phyloP scores from a whole-genome alignment of 2,888 invertebrate species.

The Microctonus aethiopoides region DNA sequence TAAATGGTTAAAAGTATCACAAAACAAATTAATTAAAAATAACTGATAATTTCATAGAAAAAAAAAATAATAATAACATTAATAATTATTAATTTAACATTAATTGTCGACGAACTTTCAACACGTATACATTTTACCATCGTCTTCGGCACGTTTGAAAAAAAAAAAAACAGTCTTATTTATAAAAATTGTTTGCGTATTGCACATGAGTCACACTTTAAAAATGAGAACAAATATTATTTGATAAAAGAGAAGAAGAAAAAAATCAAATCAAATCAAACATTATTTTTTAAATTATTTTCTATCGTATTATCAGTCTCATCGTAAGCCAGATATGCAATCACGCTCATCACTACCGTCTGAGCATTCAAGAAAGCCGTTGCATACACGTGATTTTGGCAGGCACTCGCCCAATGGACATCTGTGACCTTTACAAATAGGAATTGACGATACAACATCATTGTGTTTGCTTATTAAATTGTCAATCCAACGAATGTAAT shows the following conservation, averaged over 20 bases:
- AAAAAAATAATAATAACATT: neutral
- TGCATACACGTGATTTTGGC: conserved; percentile 78
- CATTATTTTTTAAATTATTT: neutral
- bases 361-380: conserved; percentile 82
- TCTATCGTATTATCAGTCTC: conserved; percentile 17
- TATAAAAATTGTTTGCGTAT: neutral
- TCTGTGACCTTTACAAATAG: conserved; percentile 74
- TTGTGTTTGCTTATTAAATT: conserved; percentile 67
- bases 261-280: neutral
- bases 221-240: neutral
- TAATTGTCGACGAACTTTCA: neutral
- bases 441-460: conserved; percentile 48
- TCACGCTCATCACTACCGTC: conserved; percentile 80
- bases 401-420: conserved; percentile 83
- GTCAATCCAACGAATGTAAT: conserved; percentile 80
- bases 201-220: neutral
- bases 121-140: neutral
- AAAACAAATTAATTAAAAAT: neutral
- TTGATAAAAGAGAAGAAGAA: neutral
- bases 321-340: conserved; percentile 62
- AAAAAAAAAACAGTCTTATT: neutral
- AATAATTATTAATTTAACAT: neutral
- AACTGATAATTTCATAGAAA: neutral
- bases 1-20: neutral
- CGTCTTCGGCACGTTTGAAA: neutral